A percentile compares a stretch with the other conserved stretches of the same genome.
phyloP scores from a whole-genome alignment of 2,888 invertebrate genomes.

The Corbicula japonica region DNA sequence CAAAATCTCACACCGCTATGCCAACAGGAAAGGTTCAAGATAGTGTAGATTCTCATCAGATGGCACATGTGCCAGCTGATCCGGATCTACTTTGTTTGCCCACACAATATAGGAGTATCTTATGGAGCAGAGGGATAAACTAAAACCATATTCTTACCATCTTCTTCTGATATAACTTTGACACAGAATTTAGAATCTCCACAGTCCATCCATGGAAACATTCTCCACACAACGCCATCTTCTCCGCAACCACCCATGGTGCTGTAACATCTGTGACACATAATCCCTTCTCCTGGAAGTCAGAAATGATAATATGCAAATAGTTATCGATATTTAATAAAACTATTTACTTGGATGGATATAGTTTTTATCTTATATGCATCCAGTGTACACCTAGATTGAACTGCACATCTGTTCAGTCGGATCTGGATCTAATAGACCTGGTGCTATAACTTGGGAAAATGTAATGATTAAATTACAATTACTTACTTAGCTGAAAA shows the following conservation, averaged over 20 bases:
- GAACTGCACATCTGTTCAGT: background rate
- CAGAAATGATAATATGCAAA: background rate
- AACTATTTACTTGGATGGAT: background rate
- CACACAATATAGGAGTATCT: too few species aligned
- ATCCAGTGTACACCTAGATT: background rate
- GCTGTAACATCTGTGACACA: constrained; percentile 85
- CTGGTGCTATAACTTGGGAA: too few species aligned
- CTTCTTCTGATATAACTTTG: constrained; percentile 83
- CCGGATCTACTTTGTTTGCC: too few species aligned
- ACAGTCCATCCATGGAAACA: constrained; percentile 85
- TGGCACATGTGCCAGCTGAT: too few species aligned
- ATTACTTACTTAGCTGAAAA: too few species aligned
- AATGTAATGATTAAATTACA: too few species aligned
- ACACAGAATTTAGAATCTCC: constrained; percentile 84
- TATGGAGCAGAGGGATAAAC: too few species aligned
- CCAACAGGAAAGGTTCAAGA: too few species aligned
- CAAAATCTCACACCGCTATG: too few species aligned
- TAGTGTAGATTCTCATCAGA: too few species aligned
- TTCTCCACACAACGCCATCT: constrained; percentile 83
- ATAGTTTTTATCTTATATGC: background rate
- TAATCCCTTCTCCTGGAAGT: constrained; percentile 78
- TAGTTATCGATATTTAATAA: background rate
- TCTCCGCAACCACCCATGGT: constrained; percentile 85
- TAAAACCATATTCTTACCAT: constrained; percentile 77
- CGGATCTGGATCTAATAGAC: too few species aligned